Conservation (phyloP, 2,113 vertebrate species). For the Lota lota region DNA sequence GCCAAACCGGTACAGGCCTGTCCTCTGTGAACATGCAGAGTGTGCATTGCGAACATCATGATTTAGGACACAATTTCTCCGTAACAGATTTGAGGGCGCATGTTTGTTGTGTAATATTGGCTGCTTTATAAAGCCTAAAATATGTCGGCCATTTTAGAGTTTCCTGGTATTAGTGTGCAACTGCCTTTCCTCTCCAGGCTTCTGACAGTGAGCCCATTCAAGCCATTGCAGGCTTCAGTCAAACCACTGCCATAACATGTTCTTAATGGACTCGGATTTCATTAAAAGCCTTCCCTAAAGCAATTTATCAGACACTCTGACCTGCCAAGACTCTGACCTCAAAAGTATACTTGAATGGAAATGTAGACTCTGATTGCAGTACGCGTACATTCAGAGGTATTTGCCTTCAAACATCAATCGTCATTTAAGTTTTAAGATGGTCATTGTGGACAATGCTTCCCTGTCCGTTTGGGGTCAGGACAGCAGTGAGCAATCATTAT, state of each 20-base stretch:
- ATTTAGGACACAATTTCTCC: constrained; percentile 44
- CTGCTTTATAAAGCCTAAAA: constrained; percentile 55
- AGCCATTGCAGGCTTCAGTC: constrained; percentile 14
- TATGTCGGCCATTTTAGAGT: constrained; percentile 39
- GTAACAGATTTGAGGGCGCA: constrained; percentile 44
- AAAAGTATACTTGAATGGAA: constrained; percentile 30
- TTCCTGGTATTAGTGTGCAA: constrained; percentile 34
- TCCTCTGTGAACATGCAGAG: neutral
- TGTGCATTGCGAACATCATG: constrained; percentile 41
- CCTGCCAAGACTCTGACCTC: constrained; percentile 38
- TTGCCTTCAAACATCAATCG: constrained; percentile 47
- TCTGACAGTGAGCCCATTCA: constrained; percentile 23
- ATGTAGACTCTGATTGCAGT: constrained; percentile 27
- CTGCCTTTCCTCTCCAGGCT: constrained; percentile 19
- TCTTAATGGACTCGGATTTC: constrained; percentile 11
- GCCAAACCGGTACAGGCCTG: constrained; percentile 46
- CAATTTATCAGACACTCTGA: constrained; percentile 20
- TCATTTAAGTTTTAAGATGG: constrained; percentile 34
- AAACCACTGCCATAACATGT: constrained; percentile 17
- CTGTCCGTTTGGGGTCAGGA: constrained; percentile 20
- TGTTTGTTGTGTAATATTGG: constrained; percentile 48
- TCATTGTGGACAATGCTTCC: constrained; percentile 37
- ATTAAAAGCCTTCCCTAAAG: constrained; percentile 19
- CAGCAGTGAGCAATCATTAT: constrained; percentile 55
- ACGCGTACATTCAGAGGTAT: constrained; percentile 21